Conservation (phyloP, 2,888 invertebrate genomes). For the Cancer borealis region DNA sequence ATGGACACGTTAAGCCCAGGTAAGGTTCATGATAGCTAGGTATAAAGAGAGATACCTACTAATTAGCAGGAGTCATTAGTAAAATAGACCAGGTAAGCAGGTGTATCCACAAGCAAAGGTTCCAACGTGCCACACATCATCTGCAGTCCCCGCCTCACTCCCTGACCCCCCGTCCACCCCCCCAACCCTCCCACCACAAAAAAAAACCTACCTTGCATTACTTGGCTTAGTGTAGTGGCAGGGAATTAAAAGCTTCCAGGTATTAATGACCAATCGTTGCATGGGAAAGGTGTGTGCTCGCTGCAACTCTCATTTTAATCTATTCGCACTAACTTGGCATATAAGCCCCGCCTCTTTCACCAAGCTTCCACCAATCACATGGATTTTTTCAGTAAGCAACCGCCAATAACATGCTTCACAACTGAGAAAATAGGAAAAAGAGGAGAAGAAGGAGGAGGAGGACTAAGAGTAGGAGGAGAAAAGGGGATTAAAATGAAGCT, state of each 20-base stretch:
- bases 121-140: not conserved
- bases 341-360: not conserved
- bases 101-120: not conserved
- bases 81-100: not conserved
- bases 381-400: not conserved
- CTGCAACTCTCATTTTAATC: not conserved
- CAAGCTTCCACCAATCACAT: not conserved
- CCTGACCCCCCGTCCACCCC: not conserved
- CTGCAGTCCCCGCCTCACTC: no score
- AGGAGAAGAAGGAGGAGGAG: no score
- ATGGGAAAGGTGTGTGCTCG: slow-evolving; percentile 24
- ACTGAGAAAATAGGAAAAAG: not conserved
- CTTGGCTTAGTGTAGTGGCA: not conserved
- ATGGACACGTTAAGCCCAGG: not conserved
- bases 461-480: not conserved
- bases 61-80: not conserved
- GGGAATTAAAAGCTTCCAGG: slow-evolving; percentile 4
- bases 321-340: not conserved
- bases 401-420: not conserved
- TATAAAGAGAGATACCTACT: not conserved
- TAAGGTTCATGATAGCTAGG: not conserved
- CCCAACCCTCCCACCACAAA: not conserved
- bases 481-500: not conserved
- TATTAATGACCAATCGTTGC: slow-evolving; percentile 29
- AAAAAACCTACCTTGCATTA: not conserved